Evolutionary conservation across 1,140 invertebrate genomes (phyloP).

Genomic region (Hycleus cichorii): DNA sequence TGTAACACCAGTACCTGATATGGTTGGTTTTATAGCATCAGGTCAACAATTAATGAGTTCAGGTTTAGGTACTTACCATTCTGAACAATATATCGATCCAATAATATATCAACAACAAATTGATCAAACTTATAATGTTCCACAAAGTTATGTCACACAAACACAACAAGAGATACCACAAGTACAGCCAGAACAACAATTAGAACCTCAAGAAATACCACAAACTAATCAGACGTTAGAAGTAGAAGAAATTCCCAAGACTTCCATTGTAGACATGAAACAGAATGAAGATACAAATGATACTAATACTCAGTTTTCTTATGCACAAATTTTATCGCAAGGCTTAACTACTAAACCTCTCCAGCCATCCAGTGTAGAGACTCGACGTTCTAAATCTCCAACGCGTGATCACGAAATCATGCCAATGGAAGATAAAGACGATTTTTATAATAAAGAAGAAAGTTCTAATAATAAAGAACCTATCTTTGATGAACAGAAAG

Average conservation of each 20-base stretch:
- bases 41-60: slow-evolving; percentile 42
- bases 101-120: too few relatives aligned
- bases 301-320: slow-evolving; percentile 44
- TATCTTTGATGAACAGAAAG: slow-evolving; percentile 24
- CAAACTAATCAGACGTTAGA: neutral
- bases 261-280: neutral
- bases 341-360: slow-evolving; percentile 48
- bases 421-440: slow-evolving; percentile 27
- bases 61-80: slow-evolving; percentile 38
- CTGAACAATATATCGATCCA: slow-evolving; percentile 7
- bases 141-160: neutral
- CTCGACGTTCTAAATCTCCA: slow-evolving; percentile 32
- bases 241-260: slow-evolving; percentile 1
- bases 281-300: neutral
- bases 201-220: neutral
- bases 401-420: slow-evolving; percentile 28
- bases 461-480: slow-evolving; percentile 27
- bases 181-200: neutral
- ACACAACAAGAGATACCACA: neutral
- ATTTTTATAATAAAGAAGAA: slow-evolving; percentile 5
- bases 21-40: slow-evolving; percentile 47
- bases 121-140: too few relatives aligned
- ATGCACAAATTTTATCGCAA: slow-evolving; percentile 64
- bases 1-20: slow-evolving; percentile 45
- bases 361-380: slow-evolving; percentile 51